Evolutionary conservation across 1,140 invertebrate species (phyloP).

Genomic region (Drosophila lacteicornis): DNA sequence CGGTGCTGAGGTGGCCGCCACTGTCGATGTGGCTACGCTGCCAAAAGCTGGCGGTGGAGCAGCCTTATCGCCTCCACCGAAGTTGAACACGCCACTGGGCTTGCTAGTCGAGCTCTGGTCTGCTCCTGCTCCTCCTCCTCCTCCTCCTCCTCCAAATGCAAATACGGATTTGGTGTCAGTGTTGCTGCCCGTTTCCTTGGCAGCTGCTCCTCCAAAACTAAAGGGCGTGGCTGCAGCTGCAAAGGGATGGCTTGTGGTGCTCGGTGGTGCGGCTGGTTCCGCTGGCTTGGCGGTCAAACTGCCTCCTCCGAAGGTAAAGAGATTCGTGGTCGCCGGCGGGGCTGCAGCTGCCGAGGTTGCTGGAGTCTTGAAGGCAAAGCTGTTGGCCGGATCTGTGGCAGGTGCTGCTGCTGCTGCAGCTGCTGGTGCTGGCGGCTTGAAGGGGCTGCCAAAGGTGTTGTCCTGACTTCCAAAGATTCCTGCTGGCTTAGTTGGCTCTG

Average conservation of each 20-base stretch:
- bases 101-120: conserved; percentile 13
- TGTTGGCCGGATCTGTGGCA: conserved; percentile 1
- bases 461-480: conserved; percentile 19
- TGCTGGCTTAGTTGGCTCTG: conserved; percentile 16
- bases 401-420: background rate
- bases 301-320: conserved; percentile 25
- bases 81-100: conserved; percentile 44
- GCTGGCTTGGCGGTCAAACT: background rate
- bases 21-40: conserved; percentile 3
- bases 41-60: conserved; percentile 18
- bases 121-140: conserved; percentile 2
- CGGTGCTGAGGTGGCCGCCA: background rate
- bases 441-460: conserved; percentile 21
- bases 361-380: conserved; percentile 10
- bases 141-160: conserved; percentile 37
- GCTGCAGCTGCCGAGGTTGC: background rate
- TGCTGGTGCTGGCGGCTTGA: conserved; percentile 2
- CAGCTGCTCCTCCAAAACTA: conserved; percentile 28
- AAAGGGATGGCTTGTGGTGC: background rate
- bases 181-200: background rate
- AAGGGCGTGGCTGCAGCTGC: conserved; percentile 5
- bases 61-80: conserved; percentile 27
- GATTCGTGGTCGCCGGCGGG: conserved; percentile 11
- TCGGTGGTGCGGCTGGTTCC: background rate
- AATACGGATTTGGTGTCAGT: conserved; percentile 13